Evolutionary conservation across 2,113 vertebrate species (phyloP), one percentile per base, ranked within the genome.

Genomic region (Salvelinus namaycush): DNA sequence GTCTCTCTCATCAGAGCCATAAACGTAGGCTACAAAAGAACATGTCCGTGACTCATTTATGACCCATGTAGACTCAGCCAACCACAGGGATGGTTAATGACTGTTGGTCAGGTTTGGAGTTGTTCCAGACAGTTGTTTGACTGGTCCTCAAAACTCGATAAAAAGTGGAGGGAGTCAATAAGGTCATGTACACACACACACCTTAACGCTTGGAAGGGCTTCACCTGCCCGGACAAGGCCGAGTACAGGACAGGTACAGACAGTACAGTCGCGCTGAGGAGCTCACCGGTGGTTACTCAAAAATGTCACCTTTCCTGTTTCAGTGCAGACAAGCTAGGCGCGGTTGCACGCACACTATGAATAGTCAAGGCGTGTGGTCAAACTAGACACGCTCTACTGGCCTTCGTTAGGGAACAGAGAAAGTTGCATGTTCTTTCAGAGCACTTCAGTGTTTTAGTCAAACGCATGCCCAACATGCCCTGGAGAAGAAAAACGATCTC

Each of bases 291-390:
- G 90, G 92, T 93, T 93, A 90, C 85, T 91, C 83, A 93, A 89
- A 94, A 94, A 94, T 94, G 93, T 93, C 92, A 94, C 93, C 91
- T 94, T 94, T 94, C 93, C 93, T 93, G 93, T 94, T 94, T 93
- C 89, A 81, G 86, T 78, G 92, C 90, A 92, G 91, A 90, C 89
- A 90, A 90, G 90, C 90, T 91, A 93, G 92, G 93, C 86, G 93
- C 90, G 92, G 93, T 88, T 87, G 74, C 76, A 12, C 69, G 12
- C 78, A 18, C 69, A 2, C 14, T 31, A 77, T 86, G 83, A 84
- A 85, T 16, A 54, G 85, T 84, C 81, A 87, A 81, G 83, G 84
- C 84, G 85, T 93, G 92, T 91, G 93, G 93, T 93, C 93, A 93
- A 85, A 90, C 57, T 77, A 90, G 84, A 88, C 91, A 88, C 84